A percentile compares a stretch with the other conserved stretches of the same genome.
Conservation (phyloP, 2,113 vertebrate species). For the Ochotona princeps region DNA sequence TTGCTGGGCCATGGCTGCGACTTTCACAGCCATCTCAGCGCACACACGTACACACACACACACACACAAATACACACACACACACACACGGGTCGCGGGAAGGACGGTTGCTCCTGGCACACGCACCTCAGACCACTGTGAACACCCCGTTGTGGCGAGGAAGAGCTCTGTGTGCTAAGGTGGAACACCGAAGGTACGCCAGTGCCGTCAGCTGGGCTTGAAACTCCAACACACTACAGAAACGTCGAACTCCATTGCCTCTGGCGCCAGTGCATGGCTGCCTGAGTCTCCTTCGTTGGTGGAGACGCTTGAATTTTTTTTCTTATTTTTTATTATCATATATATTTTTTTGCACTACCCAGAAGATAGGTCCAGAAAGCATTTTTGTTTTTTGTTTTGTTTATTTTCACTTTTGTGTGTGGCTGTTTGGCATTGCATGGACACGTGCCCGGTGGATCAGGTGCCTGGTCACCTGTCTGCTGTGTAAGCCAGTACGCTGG, state of each 20-base stretch:
- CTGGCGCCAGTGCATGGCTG: neutral
- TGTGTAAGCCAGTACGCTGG: slow-evolving; percentile 88
- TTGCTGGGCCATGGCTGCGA: fast-evolving
- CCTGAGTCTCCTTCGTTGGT: neutral
- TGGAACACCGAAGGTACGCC: slow-evolving; percentile 65
- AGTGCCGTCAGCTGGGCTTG: slow-evolving; percentile 20
- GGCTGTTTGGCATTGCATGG: slow-evolving; percentile 26
- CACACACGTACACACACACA: no score
- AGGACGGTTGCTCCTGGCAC: neutral
- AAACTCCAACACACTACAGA: neutral
- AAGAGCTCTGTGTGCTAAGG: slow-evolving; percentile 81
- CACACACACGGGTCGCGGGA: slow-evolving; percentile 12
- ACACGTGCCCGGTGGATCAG: slow-evolving; percentile 42
- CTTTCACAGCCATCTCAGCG: neutral
- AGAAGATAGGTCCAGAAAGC: slow-evolving; percentile 55
- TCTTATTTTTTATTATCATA: no score
- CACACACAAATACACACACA: neutral
- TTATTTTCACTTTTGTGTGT: slow-evolving; percentile 16
- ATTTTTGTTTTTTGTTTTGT: neutral
- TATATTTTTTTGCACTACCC: neutral
- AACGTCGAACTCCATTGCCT: slow-evolving; percentile 25
- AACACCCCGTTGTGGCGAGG: slow-evolving; percentile 73
- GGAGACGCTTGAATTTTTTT: slow-evolving; percentile 52
- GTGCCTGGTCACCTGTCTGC: slow-evolving; percentile 80
- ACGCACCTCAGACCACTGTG: slow-evolving; percentile 35